Conservation (phyloP, 1,140 invertebrate genomes). For the Apis florea region DNA sequence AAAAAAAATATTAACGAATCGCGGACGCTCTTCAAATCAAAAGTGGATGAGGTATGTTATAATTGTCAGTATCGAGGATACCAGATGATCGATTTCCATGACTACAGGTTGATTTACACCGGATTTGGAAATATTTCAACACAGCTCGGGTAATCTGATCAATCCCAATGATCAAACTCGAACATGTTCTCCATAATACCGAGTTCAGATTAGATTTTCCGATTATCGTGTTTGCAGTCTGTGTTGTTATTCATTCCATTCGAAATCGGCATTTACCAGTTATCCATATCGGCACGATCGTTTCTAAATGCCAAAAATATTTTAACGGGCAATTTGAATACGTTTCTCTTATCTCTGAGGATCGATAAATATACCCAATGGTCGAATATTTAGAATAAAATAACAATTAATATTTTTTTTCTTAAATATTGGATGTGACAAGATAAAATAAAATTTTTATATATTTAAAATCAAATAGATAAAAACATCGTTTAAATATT, state of each 20-base stretch:
- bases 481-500: no score
- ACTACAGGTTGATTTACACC: not conserved
- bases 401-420: no score
- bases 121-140: conserved; percentile 31
- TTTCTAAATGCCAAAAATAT: not conserved
- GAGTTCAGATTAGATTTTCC: conserved; percentile 27
- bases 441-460: no score
- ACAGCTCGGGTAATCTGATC: conserved; percentile 30
- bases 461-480: no score
- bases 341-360: not conserved
- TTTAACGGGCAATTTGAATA: not conserved
- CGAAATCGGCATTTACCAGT: not conserved
- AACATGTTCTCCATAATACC: conserved; percentile 14
- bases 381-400: not conserved
- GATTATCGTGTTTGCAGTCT: conserved; percentile 13
- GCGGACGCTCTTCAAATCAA: not conserved
- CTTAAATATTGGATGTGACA: no score
- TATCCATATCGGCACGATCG: not conserved
- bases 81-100: not conserved
- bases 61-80: not conserved
- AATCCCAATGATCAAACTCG: conserved; percentile 13
- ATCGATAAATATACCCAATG: no score
- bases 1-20: not conserved
- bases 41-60: not conserved
- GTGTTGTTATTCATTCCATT: not conserved